Percentiles rank a stretch among this genome's conserved stretches.
These are phyloP conservation scores for Troides helena DNA, from an alignment of 2,888 invertebrate genomes.

Conservation along the genomic window DNA sequence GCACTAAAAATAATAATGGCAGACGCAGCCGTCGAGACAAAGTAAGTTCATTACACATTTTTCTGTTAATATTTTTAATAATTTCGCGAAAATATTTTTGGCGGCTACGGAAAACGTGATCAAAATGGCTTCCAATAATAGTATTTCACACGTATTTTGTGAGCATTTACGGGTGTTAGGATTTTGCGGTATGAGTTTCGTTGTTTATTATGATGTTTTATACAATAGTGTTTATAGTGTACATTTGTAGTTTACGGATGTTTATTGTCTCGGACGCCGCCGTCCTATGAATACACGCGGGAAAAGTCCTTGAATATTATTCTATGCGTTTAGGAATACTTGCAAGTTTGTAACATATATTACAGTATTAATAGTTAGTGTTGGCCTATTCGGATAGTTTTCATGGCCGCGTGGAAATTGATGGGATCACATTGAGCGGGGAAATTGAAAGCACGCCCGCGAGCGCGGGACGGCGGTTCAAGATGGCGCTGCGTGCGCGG, in stretches of 20 bases:
- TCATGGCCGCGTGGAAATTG: constrained; percentile 22
- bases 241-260: constrained; percentile 47
- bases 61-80: constrained; percentile 41
- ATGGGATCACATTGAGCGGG: constrained; percentile 34
- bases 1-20: constrained; percentile 79
- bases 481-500: constrained; percentile 77
- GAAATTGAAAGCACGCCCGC: constrained; percentile 63
- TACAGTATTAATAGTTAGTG: not conserved
- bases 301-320: constrained; percentile 48
- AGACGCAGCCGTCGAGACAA: constrained; percentile 84
- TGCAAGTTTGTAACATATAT: not conserved
- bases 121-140: constrained; percentile 80
- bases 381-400: not conserved
- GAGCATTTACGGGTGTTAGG: constrained; percentile 42
- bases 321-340: not conserved
- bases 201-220: constrained; percentile 29
- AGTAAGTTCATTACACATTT: constrained; percentile 77
- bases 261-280: constrained; percentile 54
- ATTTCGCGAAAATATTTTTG: constrained; percentile 56
- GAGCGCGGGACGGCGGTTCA: constrained; percentile 58
- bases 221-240: constrained; percentile 38
- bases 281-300: constrained; percentile 55
- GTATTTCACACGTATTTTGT: constrained; percentile 33
- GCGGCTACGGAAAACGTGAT: constrained; percentile 72
- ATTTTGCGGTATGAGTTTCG: constrained; percentile 1